Percentiles rank a stretch among this genome's conserved stretches.
phyloP scores from a whole-genome alignment of 1,140 invertebrate genomes.

The Drosophila pseudoananassae region DNA sequence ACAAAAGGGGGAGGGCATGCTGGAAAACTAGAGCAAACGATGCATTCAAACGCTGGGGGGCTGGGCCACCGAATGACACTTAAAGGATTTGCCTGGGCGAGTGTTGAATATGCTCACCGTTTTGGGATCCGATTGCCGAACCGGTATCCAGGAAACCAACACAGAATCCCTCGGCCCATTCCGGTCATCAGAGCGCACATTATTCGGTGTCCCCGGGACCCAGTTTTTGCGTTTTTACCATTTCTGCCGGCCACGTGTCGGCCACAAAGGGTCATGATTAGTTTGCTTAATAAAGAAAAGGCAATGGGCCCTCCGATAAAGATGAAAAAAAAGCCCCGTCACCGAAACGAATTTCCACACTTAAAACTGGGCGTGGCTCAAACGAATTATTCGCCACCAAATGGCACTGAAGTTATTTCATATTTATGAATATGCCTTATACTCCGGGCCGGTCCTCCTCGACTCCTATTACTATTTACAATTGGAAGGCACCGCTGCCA shows the following conservation, averaged over 20 bases:
- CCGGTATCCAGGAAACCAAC: background rate
- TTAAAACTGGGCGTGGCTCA: conserved; percentile 7
- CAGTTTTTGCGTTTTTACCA: conserved; percentile 32
- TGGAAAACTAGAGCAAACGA: conserved; percentile 34
- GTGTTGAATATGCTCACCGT: conserved; percentile 60
- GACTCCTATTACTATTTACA: conserved; percentile 29
- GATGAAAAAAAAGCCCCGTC: conserved; percentile 18
- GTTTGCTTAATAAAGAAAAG: conserved; percentile 60
- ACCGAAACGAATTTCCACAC: conserved; percentile 3
- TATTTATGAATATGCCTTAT: conserved; percentile 56
- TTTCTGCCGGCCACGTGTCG: conserved; percentile 65
- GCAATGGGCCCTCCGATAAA: conserved; percentile 12
- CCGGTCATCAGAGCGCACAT: conserved; percentile 44
- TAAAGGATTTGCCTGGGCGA: conserved; percentile 67
- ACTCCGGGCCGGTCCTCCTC: background rate
- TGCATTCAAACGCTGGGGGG: conserved; percentile 30
- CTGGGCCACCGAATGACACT: conserved; percentile 65
- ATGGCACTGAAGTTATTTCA: conserved; percentile 47
- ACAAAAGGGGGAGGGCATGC: conserved; percentile 2
- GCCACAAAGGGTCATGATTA: conserved; percentile 78
- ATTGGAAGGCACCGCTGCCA: conserved; percentile 12
- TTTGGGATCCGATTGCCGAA: conserved; percentile 30
- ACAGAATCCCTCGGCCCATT: conserved; percentile 12
- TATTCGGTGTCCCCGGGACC: conserved; percentile 39
- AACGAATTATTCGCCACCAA: conserved; percentile 38